Evolutionary conservation across 1,140 invertebrate genomes (phyloP).

Genomic region (Ruditapes philippinarum): DNA sequence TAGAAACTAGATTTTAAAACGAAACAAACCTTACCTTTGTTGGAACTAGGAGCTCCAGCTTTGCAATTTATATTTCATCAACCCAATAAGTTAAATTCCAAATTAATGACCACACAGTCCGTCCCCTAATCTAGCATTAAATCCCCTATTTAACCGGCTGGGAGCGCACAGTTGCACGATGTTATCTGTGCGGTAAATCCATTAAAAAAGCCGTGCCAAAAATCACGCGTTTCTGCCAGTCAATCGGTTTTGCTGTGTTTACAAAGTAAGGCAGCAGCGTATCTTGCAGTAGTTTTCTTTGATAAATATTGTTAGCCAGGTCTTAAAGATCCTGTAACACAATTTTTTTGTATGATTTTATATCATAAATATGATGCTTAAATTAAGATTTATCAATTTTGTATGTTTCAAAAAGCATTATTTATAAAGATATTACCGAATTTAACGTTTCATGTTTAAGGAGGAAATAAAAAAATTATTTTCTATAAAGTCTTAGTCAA

Average conservation of each 20-base stretch:
- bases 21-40: constrained; percentile 18
- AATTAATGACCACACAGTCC: background rate
- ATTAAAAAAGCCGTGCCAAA: constrained; percentile 17
- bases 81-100: background rate
- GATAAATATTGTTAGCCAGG: too few species aligned
- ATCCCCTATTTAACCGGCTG: background rate
- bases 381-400: too few species aligned
- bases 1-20: too few species aligned
- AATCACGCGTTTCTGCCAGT: background rate
- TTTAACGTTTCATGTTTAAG: too few species aligned
- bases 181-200: constrained; percentile 6
- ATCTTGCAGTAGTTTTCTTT: background rate
- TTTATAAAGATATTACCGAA: too few species aligned
- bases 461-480: too few species aligned
- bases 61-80: background rate
- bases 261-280: background rate
- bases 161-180: background rate
- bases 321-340: too few species aligned
- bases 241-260: background rate
- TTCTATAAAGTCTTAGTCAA: too few species aligned
- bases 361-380: too few species aligned
- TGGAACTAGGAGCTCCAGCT: constrained; percentile 34
- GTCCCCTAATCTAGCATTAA: background rate
- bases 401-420: too few species aligned
- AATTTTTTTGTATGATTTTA: too few species aligned